Conservation (phyloP, 2,888 invertebrate genomes). For the Meta bourneti region DNA sequence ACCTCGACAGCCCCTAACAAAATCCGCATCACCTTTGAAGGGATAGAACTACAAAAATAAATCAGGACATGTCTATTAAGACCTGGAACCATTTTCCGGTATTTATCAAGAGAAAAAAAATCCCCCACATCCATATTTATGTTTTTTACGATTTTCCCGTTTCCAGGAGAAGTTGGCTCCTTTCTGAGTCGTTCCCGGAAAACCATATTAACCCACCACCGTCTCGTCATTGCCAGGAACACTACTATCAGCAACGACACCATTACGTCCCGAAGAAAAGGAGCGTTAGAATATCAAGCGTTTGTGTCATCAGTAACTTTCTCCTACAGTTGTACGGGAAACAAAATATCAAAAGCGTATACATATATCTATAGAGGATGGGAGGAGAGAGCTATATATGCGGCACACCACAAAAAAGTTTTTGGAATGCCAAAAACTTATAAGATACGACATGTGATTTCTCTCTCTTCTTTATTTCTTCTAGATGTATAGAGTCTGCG, state of each 20-base stretch:
- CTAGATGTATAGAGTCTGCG: slow-evolving; percentile 54
- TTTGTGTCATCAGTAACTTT: slow-evolving; percentile 64
- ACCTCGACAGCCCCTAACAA: no score
- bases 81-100: neutral
- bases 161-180: neutral
- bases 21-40: no score
- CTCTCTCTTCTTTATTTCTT: slow-evolving; percentile 29
- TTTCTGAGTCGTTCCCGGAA: slow-evolving; percentile 40
- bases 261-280: slow-evolving; percentile 62
- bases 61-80: neutral
- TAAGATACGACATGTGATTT: slow-evolving; percentile 60
- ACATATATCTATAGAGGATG: slow-evolving; percentile 22
- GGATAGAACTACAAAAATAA: neutral
- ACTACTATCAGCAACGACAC: slow-evolving; percentile 72
- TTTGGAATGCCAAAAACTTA: slow-evolving; percentile 76
- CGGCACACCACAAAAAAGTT: slow-evolving; percentile 59
- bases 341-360: slow-evolving; percentile 67
- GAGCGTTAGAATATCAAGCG: slow-evolving; percentile 71
- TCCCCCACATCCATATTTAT: neutral
- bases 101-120: neutral
- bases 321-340: slow-evolving; percentile 10
- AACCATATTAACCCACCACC: slow-evolving; percentile 58
- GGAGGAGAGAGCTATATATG: slow-evolving; percentile 17
- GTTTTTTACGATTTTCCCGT: neutral
- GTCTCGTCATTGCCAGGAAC: slow-evolving; percentile 40